A percentile compares a stretch with the other conserved stretches of the same genome.
Conservation (phyloP, 2,113 vertebrate species). For the Caranx melampygus region DNA sequence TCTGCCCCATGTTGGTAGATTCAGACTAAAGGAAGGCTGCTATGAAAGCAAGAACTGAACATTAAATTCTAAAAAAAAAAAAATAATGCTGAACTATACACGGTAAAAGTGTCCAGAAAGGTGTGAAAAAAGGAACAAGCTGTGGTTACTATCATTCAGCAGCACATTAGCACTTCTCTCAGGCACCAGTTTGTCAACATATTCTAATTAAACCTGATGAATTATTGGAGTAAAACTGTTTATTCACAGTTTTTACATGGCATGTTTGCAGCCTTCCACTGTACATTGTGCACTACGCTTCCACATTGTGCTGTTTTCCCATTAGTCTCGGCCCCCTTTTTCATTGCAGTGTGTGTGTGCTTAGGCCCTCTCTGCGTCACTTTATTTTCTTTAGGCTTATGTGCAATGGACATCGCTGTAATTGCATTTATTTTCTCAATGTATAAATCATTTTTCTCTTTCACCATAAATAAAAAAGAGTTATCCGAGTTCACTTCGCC, state of each 20-base stretch:
- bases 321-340: not conserved
- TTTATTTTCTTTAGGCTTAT: slow-evolving; percentile 17
- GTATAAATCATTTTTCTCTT: slow-evolving; percentile 33
- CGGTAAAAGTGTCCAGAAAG: slow-evolving; percentile 1
- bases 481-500: slow-evolving; percentile 12
- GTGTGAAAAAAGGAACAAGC: not conserved
- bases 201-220: slow-evolving; percentile 8
- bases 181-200: slow-evolving; percentile 3
- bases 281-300: not conserved
- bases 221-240: not conserved
- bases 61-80: too few species aligned
- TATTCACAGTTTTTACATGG: slow-evolving; percentile 1
- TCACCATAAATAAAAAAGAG: slow-evolving; percentile 32
- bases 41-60: not conserved
- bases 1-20: not conserved
- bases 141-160: not conserved
- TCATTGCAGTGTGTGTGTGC: not conserved
- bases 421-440: slow-evolving; percentile 15
- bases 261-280: not conserved
- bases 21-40: not conserved
- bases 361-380: slow-evolving; percentile 5
- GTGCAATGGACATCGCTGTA: slow-evolving; percentile 21
- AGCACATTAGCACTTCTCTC: not conserved
- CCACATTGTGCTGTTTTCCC: not conserved
- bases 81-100: not conserved